These are phyloP conservation scores for Clarias pachynema DNA, from an alignment of 2,797 vertebrate genomes.

Conservation along the genomic window DNA sequence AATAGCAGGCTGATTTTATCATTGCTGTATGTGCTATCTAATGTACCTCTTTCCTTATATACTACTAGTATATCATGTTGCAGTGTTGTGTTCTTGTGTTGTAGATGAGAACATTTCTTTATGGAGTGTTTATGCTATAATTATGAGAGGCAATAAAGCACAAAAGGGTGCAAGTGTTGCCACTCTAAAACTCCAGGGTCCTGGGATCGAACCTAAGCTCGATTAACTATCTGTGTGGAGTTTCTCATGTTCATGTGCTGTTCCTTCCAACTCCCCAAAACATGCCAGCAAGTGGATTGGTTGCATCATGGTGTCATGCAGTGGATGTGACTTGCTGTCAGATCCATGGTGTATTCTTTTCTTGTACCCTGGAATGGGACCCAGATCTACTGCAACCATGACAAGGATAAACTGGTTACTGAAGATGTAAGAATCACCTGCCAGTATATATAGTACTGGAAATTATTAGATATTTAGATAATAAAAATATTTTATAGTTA, in stretches of 20 bases:
- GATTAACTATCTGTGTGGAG: not conserved
- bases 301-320: not conserved
- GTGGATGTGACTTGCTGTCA: not conserved
- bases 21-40: not conserved
- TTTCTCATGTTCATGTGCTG: not conserved
- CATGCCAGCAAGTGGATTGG: not conserved
- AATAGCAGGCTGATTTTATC: not conserved
- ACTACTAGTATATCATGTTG: not conserved
- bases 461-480: not conserved
- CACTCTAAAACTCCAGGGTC: not conserved
- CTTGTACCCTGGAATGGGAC: not conserved
- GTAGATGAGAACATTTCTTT: too few species aligned
- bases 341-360: not conserved
- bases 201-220: not conserved
- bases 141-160: not conserved
- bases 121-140: not conserved
- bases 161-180: not conserved
- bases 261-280: not conserved
- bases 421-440: not conserved
- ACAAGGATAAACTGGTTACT: not conserved
- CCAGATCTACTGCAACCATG: not conserved
- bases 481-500: not conserved
- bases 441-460: not conserved
- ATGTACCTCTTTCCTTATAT: not conserved
- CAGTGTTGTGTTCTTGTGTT: not conserved